Evolutionary conservation across 2,888 invertebrate genomes (phyloP).

Genomic region (Agrenia bidenticulata): DNA sequence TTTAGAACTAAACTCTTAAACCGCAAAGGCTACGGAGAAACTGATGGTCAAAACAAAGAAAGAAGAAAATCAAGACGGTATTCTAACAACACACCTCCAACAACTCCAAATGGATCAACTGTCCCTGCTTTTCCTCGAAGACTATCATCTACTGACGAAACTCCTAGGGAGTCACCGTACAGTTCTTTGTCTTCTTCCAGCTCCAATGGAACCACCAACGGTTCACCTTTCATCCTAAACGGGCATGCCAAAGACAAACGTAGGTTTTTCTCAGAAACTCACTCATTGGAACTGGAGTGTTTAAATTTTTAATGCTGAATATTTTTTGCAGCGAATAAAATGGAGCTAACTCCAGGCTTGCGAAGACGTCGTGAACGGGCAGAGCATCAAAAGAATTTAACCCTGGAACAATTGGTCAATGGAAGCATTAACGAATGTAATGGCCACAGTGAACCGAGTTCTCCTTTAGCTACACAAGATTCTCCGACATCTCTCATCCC

Average conservation of each 20-base stretch:
- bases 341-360: slow-evolving; percentile 74
- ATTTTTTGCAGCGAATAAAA: slow-evolving; percentile 38
- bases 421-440: slow-evolving; percentile 32
- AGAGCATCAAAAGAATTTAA: slow-evolving; percentile 79
- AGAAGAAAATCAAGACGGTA: slow-evolving; percentile 77
- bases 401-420: slow-evolving; percentile 66
- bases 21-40: slow-evolving; percentile 58
- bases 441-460: slow-evolving; percentile 27
- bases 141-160: slow-evolving; percentile 55
- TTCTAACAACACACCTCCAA: slow-evolving; percentile 63
- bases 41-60: slow-evolving; percentile 57
- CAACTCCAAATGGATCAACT: slow-evolving; percentile 44
- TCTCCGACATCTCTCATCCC: slow-evolving; percentile 47
- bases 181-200: slow-evolving; percentile 62
- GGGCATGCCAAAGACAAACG: slow-evolving; percentile 63
- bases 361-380: slow-evolving; percentile 77
- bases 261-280: slow-evolving; percentile 58
- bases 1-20: slow-evolving; percentile 72
- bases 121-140: slow-evolving; percentile 44
- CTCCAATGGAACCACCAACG: slow-evolving; percentile 44
- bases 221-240: slow-evolving; percentile 56
- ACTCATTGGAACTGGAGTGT: no score
- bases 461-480: slow-evolving; percentile 36
- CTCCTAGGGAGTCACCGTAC: slow-evolving; percentile 56
- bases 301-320: not conserved